A percentile compares a stretch with the other conserved stretches of the same genome.
Evolutionary conservation across 1,140 invertebrate genomes (phyloP).

Genomic region (Colletes gigas): DNA sequence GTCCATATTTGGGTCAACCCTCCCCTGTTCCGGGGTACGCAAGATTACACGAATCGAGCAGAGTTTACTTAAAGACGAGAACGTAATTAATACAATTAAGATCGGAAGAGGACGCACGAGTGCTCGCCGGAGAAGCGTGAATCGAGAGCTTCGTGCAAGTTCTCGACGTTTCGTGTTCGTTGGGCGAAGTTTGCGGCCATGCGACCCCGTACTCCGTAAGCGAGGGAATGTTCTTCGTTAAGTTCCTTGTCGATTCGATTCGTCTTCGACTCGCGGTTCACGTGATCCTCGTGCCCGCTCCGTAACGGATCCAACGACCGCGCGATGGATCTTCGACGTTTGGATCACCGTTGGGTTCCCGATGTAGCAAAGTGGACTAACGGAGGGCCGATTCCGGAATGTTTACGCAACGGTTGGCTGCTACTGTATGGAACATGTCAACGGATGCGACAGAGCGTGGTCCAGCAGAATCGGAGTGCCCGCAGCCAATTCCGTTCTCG

Average conservation of each 20-base stretch:
- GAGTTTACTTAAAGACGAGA: not conserved
- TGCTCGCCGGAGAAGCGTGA: not conserved
- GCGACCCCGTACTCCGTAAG: not conserved
- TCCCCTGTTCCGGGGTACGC: not conserved
- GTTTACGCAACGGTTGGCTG: conserved; percentile 51
- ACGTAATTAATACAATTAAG: conserved; percentile 20
- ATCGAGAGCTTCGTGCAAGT: conserved; percentile 22
- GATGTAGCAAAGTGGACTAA: conserved; percentile 29
- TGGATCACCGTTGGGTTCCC: conserved; percentile 30
- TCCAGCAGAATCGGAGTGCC: conserved; percentile 81
- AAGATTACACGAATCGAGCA: not conserved
- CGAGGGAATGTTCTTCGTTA: not conserved
- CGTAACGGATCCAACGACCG: not conserved
- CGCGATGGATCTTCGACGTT: conserved; percentile 30
- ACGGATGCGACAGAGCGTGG: conserved; percentile 80
- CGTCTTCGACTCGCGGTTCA: not conserved
- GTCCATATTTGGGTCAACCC: too few species aligned
- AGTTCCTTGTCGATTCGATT: not conserved
- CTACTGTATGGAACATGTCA: conserved; percentile 81
- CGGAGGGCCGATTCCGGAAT: conserved; percentile 23
- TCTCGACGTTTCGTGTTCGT: not conserved
- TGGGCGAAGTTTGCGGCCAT: not conserved
- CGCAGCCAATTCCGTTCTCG: conserved; percentile 80
- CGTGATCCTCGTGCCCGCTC: not conserved
- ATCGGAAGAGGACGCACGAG: conserved; percentile 1